Conservation (phyloP, 2,797 vertebrate species). For the Labeo calbasu region DNA sequence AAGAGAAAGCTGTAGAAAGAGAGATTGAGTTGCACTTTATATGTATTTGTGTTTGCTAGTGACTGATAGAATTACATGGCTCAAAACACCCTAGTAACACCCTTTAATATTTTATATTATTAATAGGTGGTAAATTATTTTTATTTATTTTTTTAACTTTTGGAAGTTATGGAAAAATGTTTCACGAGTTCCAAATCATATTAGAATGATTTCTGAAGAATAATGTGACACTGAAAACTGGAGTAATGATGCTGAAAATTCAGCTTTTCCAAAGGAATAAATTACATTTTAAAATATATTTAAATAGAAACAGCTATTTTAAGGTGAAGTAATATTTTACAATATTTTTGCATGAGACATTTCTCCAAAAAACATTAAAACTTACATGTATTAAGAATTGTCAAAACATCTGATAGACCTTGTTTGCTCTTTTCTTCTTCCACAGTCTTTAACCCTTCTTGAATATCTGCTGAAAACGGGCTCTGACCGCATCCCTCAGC, state of each 20-base stretch:
- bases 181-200: too few species aligned
- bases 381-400: neutral
- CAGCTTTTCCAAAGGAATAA: too few species aligned
- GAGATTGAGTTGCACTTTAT: neutral
- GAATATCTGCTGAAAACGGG: slow-evolving; percentile 97
- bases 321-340: neutral
- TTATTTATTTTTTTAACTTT: too few species aligned
- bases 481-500: slow-evolving; percentile 91
- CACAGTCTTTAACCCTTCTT: slow-evolving; percentile 87
- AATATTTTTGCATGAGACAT: neutral
- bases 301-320: too few species aligned
- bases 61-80: neutral
- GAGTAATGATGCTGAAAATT: too few species aligned
- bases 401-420: neutral
- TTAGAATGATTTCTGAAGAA: too few species aligned
- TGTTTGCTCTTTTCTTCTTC: neutral
- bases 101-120: neutral
- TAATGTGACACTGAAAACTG: too few species aligned
- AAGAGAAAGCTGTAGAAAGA: neutral
- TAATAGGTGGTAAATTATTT: too few species aligned
- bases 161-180: too few species aligned
- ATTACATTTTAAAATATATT: too few species aligned
- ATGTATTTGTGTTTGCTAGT: neutral
- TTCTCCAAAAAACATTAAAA: neutral
- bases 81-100: neutral